Percentiles rank a stretch among this genome's conserved stretches.
These are phyloP conservation scores for Erebia aethiops DNA, from an alignment of 2,888 invertebrate genomes.

Conservation along the genomic window DNA sequence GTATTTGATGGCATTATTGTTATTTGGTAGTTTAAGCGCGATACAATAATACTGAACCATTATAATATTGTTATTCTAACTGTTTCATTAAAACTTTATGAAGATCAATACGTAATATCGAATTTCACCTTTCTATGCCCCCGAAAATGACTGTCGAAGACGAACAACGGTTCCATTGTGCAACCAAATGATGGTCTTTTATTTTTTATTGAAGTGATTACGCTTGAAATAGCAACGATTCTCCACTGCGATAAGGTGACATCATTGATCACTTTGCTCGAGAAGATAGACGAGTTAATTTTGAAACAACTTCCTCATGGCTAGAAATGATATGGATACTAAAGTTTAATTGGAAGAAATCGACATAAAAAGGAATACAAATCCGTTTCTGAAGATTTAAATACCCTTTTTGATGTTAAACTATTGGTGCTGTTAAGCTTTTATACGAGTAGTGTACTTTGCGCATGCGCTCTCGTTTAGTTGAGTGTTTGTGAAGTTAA, in stretches of 20 bases:
- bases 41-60: not conserved
- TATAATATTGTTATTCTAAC: not conserved
- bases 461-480: not conserved
- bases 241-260: slow-evolving; percentile 15
- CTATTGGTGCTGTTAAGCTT: too few species aligned
- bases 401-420: too few species aligned
- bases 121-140: slow-evolving; percentile 20
- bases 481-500: not conserved
- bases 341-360: not conserved
- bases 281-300: slow-evolving; percentile 3
- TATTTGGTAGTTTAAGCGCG: not conserved
- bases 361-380: too few species aligned
- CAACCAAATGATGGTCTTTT: slow-evolving; percentile 17
- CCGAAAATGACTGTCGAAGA: not conserved
- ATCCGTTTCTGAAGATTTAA: too few species aligned
- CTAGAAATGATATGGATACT: not conserved
- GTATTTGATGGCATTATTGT: not conserved
- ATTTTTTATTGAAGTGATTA: slow-evolving; percentile 18
- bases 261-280: slow-evolving; percentile 23
- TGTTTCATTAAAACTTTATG: not conserved
- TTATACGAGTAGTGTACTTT: not conserved
- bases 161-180: slow-evolving; percentile 4
- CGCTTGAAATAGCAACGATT: slow-evolving; percentile 14
- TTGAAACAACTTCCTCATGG: slow-evolving; percentile 14
- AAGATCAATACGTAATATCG: slow-evolving; percentile 14